Percentiles rank a stretch among this genome's conserved stretches.
Evolutionary conservation across 2,113 vertebrate genomes (phyloP).

Genomic region (Lamprologus speciosus): DNA sequence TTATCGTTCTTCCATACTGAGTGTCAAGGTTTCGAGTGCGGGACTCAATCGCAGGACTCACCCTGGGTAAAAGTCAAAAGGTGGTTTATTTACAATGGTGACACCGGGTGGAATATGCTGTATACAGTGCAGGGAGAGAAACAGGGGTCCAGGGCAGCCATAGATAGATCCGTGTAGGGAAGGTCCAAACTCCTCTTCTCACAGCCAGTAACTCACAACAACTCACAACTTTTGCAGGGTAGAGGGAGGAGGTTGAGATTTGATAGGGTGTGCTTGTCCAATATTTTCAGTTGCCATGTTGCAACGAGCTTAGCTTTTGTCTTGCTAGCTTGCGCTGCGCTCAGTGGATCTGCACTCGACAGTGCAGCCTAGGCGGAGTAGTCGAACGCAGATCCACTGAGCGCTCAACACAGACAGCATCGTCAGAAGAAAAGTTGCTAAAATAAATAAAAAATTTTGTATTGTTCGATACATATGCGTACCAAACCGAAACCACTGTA

Average conservation of each 20-base stretch:
- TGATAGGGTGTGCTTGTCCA: neutral
- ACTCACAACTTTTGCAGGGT: neutral
- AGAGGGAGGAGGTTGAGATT: neutral
- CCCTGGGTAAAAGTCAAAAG: neutral
- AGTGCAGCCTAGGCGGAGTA: too few relatives aligned
- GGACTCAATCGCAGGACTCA: neutral
- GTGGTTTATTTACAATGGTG: neutral
- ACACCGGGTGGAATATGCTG: neutral
- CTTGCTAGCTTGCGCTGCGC: too few relatives aligned
- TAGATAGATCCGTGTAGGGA: neutral
- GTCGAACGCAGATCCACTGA: too few relatives aligned
- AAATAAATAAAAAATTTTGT: too few relatives aligned
- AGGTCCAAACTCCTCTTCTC: neutral
- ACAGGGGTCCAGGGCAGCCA: neutral
- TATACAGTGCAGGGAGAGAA: neutral
- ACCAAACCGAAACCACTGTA: too few relatives aligned
- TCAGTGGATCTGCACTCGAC: too few relatives aligned
- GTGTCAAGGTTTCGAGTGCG: neutral
- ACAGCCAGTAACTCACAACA: neutral
- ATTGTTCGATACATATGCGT: too few relatives aligned
- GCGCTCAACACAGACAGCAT: too few relatives aligned
- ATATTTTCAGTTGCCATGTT: neutral
- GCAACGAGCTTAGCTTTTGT: too few relatives aligned
- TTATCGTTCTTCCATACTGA: neutral
- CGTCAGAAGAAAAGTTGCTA: too few relatives aligned